phyloP scores from a whole-genome alignment of 1,140 invertebrate genomes.

The Orussus abietinus region DNA sequence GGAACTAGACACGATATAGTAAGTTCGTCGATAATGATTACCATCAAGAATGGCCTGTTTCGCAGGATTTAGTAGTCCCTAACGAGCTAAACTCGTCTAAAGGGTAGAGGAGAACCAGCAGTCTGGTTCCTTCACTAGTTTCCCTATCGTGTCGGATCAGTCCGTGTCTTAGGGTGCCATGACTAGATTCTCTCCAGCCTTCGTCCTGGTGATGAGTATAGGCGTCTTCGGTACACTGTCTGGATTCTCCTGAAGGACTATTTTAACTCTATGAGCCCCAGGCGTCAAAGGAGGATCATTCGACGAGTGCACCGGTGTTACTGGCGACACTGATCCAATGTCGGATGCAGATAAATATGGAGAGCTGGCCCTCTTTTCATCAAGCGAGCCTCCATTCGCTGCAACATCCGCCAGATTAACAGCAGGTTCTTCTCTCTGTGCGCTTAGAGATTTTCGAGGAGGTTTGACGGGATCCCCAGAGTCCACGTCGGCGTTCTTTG shows the following conservation, averaged over 20 bases:
- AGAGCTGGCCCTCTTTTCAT: too few species aligned
- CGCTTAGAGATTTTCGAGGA: constrained; percentile 34
- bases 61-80: too few species aligned
- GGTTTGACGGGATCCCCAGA: constrained; percentile 41
- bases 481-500: constrained; percentile 9
- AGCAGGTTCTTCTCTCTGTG: too few species aligned
- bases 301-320: constrained; percentile 10
- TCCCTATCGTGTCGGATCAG: too few species aligned
- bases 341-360: constrained; percentile 13
- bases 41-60: too few species aligned
- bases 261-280: constrained; percentile 48
- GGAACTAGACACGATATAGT: too few species aligned
- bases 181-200: constrained; percentile 48
- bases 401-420: too few species aligned
- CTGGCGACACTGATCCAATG: constrained; percentile 23
- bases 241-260: constrained; percentile 48
- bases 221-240: constrained; percentile 51
- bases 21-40: too few species aligned
- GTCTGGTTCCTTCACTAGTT: too few species aligned
- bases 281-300: constrained; percentile 23
- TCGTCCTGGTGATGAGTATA: constrained; percentile 46
- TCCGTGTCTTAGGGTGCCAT: constrained; percentile 45
- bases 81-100: too few species aligned
- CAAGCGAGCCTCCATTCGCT: too few species aligned
- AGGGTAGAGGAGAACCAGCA: too few species aligned